Percentiles rank a stretch among this genome's conserved stretches.
phyloP scores from a whole-genome alignment of 2,113 vertebrate species.

The Collichthys lucidus region DNA sequence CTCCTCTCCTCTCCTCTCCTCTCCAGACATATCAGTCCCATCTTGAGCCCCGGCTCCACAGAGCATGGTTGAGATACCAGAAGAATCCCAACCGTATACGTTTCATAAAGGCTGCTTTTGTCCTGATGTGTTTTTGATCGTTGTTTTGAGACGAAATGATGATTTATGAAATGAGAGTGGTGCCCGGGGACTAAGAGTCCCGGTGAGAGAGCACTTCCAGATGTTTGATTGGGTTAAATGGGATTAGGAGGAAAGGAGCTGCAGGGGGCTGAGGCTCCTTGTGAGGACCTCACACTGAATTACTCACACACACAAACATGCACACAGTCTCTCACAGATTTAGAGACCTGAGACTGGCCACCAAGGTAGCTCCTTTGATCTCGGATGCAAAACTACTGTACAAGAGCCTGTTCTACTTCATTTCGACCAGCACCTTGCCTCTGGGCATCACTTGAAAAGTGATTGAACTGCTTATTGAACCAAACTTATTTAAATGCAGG shows the following conservation, averaged over 20 bases:
- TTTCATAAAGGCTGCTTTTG: conserved; percentile 66
- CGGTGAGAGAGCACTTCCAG: conserved; percentile 73
- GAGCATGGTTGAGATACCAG: conserved; percentile 57
- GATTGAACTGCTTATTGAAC: background rate
- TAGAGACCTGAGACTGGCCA: conserved; percentile 42
- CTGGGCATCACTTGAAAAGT: background rate
- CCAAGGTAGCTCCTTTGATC: conserved; percentile 58
- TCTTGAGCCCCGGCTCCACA: conserved; percentile 47
- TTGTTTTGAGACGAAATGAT: conserved; percentile 67
- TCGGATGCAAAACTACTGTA: conserved; percentile 24
- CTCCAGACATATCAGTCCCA: conserved; percentile 53
- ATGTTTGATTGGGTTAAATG: conserved; percentile 78
- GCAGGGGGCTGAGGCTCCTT: conserved; percentile 45
- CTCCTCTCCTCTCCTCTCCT: conserved; percentile 30
- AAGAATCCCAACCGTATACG: conserved; percentile 53
- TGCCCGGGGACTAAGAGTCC: conserved; percentile 47
- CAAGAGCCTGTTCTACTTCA: conserved; percentile 8
- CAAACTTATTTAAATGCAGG: background rate
- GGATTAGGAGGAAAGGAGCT: conserved; percentile 58
- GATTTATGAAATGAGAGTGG: conserved; percentile 74
- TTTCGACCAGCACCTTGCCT: conserved; percentile 15
- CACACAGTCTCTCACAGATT: conserved; percentile 14
- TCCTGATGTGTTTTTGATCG: conserved; percentile 68
- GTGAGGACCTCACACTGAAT: conserved; percentile 58
- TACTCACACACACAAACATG: conserved; percentile 40